A percentile compares a stretch with the other conserved stretches of the same genome.
phyloP scores from a whole-genome alignment of 2,797 vertebrate species.

The Ciconia nigra region DNA sequence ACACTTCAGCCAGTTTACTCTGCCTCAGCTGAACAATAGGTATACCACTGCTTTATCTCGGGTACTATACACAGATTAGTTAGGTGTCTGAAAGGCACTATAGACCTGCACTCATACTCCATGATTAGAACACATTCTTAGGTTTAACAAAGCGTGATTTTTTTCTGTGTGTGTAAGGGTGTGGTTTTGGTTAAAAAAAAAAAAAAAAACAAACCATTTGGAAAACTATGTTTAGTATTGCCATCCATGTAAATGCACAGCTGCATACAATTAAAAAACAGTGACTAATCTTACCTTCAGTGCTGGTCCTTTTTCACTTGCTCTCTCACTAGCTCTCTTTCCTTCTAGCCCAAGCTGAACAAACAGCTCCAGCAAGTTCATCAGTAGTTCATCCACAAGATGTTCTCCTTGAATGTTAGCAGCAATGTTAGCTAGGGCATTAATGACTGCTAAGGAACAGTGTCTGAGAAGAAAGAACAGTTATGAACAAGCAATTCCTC shows the following conservation, averaged over 20 bases:
- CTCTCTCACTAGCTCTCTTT: conserved; percentile 93
- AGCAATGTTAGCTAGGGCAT: conserved; percentile 95
- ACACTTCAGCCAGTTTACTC: neutral
- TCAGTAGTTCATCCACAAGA: conserved; percentile 94
- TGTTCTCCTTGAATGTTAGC: conserved; percentile 95
- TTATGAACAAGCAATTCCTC: neutral
- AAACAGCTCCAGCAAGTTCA: conserved; percentile 96
- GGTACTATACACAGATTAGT: too few species aligned
- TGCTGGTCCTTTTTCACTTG: conserved; percentile 92
- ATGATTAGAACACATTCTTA: neutral
- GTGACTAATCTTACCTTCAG: conserved; percentile 82
- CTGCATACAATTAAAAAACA: neutral
- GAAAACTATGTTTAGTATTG: neutral
- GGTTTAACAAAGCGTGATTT: fast-evolving
- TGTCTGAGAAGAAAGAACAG: conserved; percentile 77
- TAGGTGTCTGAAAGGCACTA: neutral
- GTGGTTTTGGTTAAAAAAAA: neutral
- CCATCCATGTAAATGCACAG: neutral
- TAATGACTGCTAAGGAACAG: conserved; percentile 96
- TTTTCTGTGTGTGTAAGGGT: neutral
- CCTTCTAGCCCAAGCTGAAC: conserved; percentile 97
- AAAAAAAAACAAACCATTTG: neutral
- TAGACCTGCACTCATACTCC: neutral
- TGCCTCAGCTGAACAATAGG: neutral
- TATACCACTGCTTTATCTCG: neutral